Base-by-base conservation (phyloP, 2,888 invertebrate species). In the Coenonympha glycerion region DNA sequence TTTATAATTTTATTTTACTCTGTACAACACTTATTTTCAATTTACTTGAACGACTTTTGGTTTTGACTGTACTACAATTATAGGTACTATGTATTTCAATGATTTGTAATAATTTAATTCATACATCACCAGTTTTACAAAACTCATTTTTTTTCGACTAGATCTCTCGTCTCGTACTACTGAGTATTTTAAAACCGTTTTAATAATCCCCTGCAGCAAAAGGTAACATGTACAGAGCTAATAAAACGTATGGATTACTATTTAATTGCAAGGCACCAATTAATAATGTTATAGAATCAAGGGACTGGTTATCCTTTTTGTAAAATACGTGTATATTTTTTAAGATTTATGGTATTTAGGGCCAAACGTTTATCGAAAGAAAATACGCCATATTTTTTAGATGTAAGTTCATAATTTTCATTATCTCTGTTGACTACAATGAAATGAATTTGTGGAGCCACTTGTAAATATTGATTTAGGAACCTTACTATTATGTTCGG, bases 381-480 rank as follows among this genome's bases (percentile, higher is more conserved):
- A 53, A 48, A 53, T 50, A 55, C 51, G 55, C 57, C 59, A 55
- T 59, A 57, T 54, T 59, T 54, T 59, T 50, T 56, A 59, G 52
- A 52, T 41, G 34, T 52, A 50, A 47, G 52, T 45, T 47, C 44
- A 33, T 52, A 44, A 39, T 36, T 26, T 46, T 46, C 37, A 47
- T 39, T 39, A 47, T 33, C 34, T 13, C 46, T 52, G 39, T 48
- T 51, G 48, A n/a, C 42, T 45, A 26, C 47, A 40, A 40, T 40
- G 34, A 46, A 49, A 51, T 56, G 37, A 53, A 56, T 42, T 51
- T 56, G 46, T 48, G 41, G 36, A 49, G 49, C 42, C 52, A 44
- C 42, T 58, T 59, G 57, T 57, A 58, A 57, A 60, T 58, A 60
- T 58, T 58, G 52, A 55, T 52, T 39, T 24, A 39, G 15, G 15